Percentiles rank a stretch among this genome's conserved stretches.
These are phyloP conservation scores for Acanthochromis polyacanthus DNA, from an alignment of 2,113 vertebrate genomes.

Conservation along the genomic window DNA sequence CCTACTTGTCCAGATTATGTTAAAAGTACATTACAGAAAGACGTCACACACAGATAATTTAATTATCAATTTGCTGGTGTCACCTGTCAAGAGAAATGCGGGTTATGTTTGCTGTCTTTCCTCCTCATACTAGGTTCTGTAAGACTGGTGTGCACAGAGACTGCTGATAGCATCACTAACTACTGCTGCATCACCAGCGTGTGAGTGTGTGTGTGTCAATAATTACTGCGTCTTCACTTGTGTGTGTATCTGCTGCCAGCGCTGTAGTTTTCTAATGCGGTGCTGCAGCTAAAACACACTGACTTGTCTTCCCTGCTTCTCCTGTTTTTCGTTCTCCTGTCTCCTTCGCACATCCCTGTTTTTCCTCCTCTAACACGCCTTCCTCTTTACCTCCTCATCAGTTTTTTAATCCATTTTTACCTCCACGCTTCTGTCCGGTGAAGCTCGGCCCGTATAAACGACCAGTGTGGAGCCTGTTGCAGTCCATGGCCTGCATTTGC, in stretches of 20 bases:
- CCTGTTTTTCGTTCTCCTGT: not conserved
- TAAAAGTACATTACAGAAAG: too few relatives aligned
- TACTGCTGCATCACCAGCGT: constrained; percentile 54
- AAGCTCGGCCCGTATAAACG: not conserved
- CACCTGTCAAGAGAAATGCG: not conserved
- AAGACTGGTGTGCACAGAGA: constrained; percentile 33
- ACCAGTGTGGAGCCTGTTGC: not conserved
- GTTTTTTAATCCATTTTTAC: not conserved
- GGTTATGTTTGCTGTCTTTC: not conserved
- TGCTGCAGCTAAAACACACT: constrained; percentile 21
- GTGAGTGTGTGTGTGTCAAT: constrained; percentile 26
- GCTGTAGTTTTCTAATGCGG: constrained; percentile 36
- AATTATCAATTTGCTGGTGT: too few relatives aligned
- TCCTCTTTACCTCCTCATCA: not conserved
- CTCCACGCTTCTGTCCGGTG: not conserved
- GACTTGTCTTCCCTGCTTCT: not conserved
- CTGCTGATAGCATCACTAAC: constrained; percentile 60
- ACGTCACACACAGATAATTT: too few relatives aligned
- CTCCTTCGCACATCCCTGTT: not conserved
- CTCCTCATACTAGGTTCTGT: not conserved
- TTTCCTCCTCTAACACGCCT: not conserved
- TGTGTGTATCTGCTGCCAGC: constrained; percentile 39
- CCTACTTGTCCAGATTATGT: too few relatives aligned
- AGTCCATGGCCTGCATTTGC: constrained; percentile 37
- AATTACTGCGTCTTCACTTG: constrained; percentile 36